A percentile compares a stretch with the other conserved stretches of the same genome.
Evolutionary conservation across 2,113 vertebrate genomes (phyloP).

Genomic region (Mandrillus leucophaeus): DNA sequence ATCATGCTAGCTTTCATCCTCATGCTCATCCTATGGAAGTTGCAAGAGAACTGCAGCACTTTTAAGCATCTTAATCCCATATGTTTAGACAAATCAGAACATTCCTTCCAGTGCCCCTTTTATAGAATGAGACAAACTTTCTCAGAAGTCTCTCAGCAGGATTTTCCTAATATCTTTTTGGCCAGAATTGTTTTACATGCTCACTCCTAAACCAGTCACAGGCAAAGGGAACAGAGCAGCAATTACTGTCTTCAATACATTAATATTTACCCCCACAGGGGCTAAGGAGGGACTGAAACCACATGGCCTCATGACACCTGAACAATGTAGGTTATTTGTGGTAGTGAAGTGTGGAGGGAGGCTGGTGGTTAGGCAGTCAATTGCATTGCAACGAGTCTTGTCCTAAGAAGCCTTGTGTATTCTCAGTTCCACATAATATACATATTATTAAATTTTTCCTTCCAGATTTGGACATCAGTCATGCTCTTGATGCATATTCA

Average conservation of each 20-base stretch:
- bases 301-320: background rate
- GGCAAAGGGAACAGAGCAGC: background rate
- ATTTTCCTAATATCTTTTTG: background rate
- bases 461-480: background rate
- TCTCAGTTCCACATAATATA: background rate
- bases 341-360: too few species aligned
- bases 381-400: background rate
- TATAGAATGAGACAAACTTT: background rate
- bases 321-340: background rate
- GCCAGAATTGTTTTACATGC: background rate
- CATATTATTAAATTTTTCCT: background rate
- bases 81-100: background rate
- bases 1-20: background rate
- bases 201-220: background rate
- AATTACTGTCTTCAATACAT: background rate
- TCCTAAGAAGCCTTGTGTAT: background rate
- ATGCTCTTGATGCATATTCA: background rate
- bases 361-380: background rate
- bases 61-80: background rate
- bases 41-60: background rate
- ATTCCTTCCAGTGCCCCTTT: background rate
- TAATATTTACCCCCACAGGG: background rate
- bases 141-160: background rate
- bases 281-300: background rate
- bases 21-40: background rate